Percentiles rank a stretch among this genome's conserved stretches.
Evolutionary conservation across 2,888 invertebrate genomes (phyloP).

Genomic region (Eupsilia transversa): DNA sequence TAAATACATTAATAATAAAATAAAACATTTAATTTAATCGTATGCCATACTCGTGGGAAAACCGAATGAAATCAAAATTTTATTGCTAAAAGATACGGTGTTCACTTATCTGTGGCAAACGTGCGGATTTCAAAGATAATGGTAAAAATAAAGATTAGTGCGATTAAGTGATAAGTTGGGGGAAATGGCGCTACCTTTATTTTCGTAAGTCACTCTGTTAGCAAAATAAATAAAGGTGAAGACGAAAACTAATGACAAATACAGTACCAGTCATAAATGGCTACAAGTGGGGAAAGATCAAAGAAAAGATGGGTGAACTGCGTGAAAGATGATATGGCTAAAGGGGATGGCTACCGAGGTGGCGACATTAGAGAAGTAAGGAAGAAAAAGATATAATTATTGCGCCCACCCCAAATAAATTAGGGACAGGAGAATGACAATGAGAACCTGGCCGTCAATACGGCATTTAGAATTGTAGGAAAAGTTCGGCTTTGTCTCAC

Average conservation of each 20-base stretch:
- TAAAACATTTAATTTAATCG: slow-evolving; percentile 34
- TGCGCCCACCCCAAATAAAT: too few species aligned
- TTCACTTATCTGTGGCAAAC: slow-evolving; percentile 46
- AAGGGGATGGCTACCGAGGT: too few species aligned
- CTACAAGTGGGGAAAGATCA: too few species aligned
- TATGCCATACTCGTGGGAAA: slow-evolving; percentile 44
- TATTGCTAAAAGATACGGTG: slow-evolving; percentile 49
- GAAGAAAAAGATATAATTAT: too few species aligned
- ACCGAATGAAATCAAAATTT: slow-evolving; percentile 58
- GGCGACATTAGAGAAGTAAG: too few species aligned
- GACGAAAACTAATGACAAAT: not conserved
- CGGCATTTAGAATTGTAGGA: not conserved
- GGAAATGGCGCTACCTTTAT: slow-evolving; percentile 30
- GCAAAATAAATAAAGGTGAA: slow-evolving; percentile 11
- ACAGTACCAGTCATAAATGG: not conserved
- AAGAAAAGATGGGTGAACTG: too few species aligned
- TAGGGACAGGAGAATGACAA: too few species aligned
- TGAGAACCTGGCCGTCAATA: not conserved
- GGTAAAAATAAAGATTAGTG: slow-evolving; percentile 41
- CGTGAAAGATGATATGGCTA: too few species aligned
- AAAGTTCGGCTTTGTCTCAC: not conserved
- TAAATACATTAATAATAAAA: slow-evolving; percentile 18
- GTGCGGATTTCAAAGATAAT: slow-evolving; percentile 35
- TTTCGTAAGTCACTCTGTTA: slow-evolving; percentile 6
- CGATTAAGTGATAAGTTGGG: slow-evolving; percentile 30